phyloP scores from a whole-genome alignment of 2,113 vertebrate species.

The Gasterosteus aculeatus region DNA sequence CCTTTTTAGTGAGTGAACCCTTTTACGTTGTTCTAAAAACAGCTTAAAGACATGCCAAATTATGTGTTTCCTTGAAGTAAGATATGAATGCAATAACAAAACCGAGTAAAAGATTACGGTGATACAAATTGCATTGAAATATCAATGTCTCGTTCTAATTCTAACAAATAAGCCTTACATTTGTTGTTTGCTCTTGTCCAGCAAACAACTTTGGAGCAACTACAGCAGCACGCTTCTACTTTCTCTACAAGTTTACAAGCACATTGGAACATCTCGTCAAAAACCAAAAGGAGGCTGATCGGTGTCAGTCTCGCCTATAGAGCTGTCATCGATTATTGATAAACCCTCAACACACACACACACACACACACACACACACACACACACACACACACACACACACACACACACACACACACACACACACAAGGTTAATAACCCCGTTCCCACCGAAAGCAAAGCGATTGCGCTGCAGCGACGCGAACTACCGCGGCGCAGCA shows the following conservation, averaged over 20 bases:
- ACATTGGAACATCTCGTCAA: not conserved
- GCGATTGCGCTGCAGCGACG: not conserved
- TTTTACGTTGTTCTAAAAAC: not conserved
- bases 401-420: no score
- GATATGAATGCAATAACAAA: constrained; percentile 5
- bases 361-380: no score
- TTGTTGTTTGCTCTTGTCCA: not conserved
- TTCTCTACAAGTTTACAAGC: not conserved
- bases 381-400: no score
- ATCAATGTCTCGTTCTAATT: not conserved
- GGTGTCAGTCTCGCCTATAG: constrained; percentile 8
- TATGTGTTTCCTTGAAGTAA: constrained; percentile 6
- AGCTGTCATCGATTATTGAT: constrained; percentile 21
- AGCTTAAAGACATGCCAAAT: constrained; percentile 16
- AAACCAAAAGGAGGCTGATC: not conserved
- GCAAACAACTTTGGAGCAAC: not conserved
- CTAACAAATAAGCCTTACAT: not conserved
- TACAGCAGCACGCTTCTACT: not conserved
- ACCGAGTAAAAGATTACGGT: not conserved
- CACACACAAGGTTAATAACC: not conserved
- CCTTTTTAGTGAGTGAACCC: not conserved
- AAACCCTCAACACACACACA: not conserved
- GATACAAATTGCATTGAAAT: not conserved
- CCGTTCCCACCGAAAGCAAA: constrained; percentile 26
- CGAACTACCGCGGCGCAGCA: not conserved